Evolutionary conservation across 2,888 invertebrate species (phyloP), one percentile per base, ranked within the genome.

Genomic region (Sarcophaga subvicina): DNA sequence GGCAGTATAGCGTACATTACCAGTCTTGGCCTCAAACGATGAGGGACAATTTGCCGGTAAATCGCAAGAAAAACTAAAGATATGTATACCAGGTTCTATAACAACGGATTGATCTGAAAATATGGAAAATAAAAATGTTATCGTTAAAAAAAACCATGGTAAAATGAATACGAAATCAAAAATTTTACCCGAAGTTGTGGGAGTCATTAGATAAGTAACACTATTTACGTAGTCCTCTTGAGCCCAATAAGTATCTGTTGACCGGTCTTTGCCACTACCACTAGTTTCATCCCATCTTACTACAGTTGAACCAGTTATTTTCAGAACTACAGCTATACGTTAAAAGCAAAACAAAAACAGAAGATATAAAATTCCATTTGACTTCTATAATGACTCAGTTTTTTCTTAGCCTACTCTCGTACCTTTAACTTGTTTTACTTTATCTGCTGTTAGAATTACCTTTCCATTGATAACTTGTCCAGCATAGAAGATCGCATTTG

Each of bases 1-100:
- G 0, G 91, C 90, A 90, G 94, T 93, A 91, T 96, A 96, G 3
- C 96, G 92, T 45, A 95, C 92, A 80, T 94, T 93, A 0, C 95
- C 95, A 12, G 92, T 88, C 0, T 89, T 70, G 0, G 94, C 94
- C 83, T 95, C 95, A 89, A 94, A 94, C 0, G 95, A 94, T 0
- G 95, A 94, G 0, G 95, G 95, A 72, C 94, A 94, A 59, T 91
- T 91, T 0, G 76, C 73, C 0, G 95, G 95, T 37, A 95, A 91
- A 6, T 91, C 92, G 71, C 93, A 94, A 37, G 94, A 91, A 90
- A 95, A 95, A 2, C 92, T 93, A 87, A 93, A 94, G 0, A 93
- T 93, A 80, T 94, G 93, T 3, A 91, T 91, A 6, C 95, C 95
- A 0, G 94, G 92, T 11, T 93, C 89, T 3, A 95, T 90, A n/a